Base-by-base conservation (phyloP, 2,113 vertebrate genomes). In the Blennius ocellaris region DNA sequence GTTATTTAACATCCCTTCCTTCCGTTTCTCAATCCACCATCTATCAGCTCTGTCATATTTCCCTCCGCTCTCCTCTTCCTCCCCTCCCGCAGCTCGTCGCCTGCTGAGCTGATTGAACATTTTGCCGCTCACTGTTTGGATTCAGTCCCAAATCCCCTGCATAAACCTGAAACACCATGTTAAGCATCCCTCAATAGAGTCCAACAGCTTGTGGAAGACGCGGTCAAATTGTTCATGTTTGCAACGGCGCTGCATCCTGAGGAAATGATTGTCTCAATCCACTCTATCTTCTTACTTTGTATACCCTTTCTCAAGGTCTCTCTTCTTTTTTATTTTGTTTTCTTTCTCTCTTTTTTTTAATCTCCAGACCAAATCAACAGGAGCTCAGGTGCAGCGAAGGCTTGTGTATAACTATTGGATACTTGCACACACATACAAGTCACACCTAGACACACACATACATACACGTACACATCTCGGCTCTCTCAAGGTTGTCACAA, bases 81-180 rank as follows among this genome's bases (percentile, higher is more conserved):
- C 41, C 74, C 47, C 58, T 40, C 44, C 68, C 38, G 51, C 54
- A 11, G n/a, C 61, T 62, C 3, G 9, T 58, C n/a, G 68, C 71
- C 67, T 60, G 80, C 75, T 60, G 78, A 83, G 80, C 71, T 77
- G 82, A 89, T 79, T 87, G 78, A 85, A 86, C 82, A 83, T 85
- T 30, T 81, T 76, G 76, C 73, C 61, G 72, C 53, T 86, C 54
- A 44, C 70, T 85, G 76, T 80, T 87, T 88, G 80, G 87, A 83
- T 77, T 85, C 56, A 6, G 67, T 76, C 80, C 76, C 81, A 83
- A 87, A 84, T 81, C 78, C 77, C 70, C 63, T 47, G 71, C 78
- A 78, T 77, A 61, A 83, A 88, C 39, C 66, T 67, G 58, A 83
- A 80, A 77, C 69, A 63, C 67, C 63, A 14, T 52, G 79, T 78